Conservation (phyloP, 64 coral and sea anemone species). For the Catalaphyllia jardinei region DNA sequence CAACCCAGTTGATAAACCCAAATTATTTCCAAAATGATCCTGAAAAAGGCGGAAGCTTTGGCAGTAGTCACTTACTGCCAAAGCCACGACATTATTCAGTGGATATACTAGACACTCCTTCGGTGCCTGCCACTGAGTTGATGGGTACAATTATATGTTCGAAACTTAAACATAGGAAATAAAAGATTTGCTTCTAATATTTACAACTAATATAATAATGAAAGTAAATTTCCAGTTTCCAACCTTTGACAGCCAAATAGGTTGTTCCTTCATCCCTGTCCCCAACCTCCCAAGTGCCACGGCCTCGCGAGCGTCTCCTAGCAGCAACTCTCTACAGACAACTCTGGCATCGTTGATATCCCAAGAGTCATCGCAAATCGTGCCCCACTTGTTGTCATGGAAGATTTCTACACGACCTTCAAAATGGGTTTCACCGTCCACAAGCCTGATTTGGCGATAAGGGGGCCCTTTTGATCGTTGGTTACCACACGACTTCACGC, state of each 20-base stretch:
- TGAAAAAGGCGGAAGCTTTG: too few relatives aligned
- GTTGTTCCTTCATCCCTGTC: background rate
- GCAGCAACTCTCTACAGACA: constrained; percentile 76
- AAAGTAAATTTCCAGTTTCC: background rate
- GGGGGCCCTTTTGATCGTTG: constrained; percentile 57
- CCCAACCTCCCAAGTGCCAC: constrained; percentile 37
- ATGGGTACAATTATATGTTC: too few relatives aligned
- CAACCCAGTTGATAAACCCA: too few relatives aligned
- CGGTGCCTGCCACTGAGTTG: too few relatives aligned
- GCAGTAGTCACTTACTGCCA: too few relatives aligned
- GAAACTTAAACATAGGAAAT: too few relatives aligned
- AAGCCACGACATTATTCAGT: too few relatives aligned
- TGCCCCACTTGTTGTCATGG: constrained; percentile 74
- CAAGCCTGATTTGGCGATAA: constrained; percentile 35
- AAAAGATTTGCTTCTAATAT: too few relatives aligned
- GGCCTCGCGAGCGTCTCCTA: constrained; percentile 61
- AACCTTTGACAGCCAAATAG: constrained; percentile 49
- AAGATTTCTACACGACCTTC: constrained; percentile 81
- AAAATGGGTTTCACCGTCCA: constrained; percentile 44
- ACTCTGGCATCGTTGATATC: constrained; percentile 75
- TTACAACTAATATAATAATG: background rate
- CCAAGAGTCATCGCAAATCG: constrained; percentile 85
- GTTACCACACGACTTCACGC: constrained; percentile 14
- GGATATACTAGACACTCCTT: too few relatives aligned
- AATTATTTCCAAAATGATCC: too few relatives aligned